Evolutionary conservation across 2,797 vertebrate genomes (phyloP).

Genomic region (Garrulus glandarius): DNA sequence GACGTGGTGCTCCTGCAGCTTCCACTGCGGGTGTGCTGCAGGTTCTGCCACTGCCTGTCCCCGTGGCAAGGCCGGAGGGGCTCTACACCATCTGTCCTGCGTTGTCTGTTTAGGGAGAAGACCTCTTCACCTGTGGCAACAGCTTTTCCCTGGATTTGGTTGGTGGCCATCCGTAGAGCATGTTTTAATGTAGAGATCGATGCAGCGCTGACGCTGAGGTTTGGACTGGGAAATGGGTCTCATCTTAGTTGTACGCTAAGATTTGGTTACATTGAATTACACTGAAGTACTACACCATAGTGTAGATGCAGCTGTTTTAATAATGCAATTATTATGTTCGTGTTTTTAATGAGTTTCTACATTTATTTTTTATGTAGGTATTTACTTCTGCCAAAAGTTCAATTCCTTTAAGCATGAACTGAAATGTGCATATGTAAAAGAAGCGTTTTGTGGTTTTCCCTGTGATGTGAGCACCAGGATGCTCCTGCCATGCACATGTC

Average conservation of each 20-base stretch:
- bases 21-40: background rate
- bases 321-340: background rate
- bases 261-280: slow-evolving; percentile 35
- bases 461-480: background rate
- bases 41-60: background rate
- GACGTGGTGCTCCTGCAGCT: slow-evolving; percentile 63
- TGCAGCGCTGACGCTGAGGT: slow-evolving; percentile 39
- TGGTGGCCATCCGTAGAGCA: slow-evolving; percentile 20
- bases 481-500: background rate
- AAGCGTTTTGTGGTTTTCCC: background rate
- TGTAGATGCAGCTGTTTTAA: slow-evolving; percentile 56
- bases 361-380: slow-evolving; percentile 43
- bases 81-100: background rate
- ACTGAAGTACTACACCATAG: slow-evolving; percentile 57
- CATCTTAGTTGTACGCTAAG: slow-evolving; percentile 23
- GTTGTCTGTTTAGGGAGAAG: background rate
- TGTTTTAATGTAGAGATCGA: slow-evolving; percentile 14
- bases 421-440: background rate
- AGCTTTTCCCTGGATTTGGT: slow-evolving; percentile 42
- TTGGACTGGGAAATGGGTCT: slow-evolving; percentile 26
- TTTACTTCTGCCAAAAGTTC: slow-evolving; percentile 36
- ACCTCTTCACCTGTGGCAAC: slow-evolving; percentile 20
- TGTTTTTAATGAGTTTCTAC: slow-evolving; percentile 50
- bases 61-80: background rate
- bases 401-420: background rate